phyloP scores from a whole-genome alignment of 2,888 invertebrate genomes.

The Leucophora obtusa region DNA sequence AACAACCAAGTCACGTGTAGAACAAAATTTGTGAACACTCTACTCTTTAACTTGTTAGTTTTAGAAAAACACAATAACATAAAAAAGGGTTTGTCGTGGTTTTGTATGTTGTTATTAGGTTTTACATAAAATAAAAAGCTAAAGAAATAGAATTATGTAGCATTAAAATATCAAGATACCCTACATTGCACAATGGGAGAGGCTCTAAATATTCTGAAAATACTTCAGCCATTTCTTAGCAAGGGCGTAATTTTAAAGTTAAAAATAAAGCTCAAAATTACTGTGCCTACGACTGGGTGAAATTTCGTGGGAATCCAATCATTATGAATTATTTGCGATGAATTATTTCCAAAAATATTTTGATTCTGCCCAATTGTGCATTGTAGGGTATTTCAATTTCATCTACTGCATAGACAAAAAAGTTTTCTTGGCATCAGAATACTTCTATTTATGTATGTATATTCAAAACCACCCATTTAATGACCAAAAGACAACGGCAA shows the following conservation, averaged over 20 bases:
- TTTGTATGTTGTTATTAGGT: neutral
- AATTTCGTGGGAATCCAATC: no score
- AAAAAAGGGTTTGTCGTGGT: constrained; percentile 1
- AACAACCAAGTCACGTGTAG: constrained; percentile 7
- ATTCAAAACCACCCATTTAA: constrained; percentile 12
- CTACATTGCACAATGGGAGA: no score
- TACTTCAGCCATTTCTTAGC: no score
- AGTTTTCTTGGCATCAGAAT: neutral
- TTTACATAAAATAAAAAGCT: neutral
- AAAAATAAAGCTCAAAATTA: no score
- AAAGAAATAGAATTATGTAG: neutral
- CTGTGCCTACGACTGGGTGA: no score
- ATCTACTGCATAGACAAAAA: neutral
- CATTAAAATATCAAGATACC: no score
- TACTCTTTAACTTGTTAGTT: neutral
- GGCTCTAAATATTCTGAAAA: no score
- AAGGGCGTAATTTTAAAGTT: no score
- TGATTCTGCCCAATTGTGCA: no score
- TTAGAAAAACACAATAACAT: neutral
- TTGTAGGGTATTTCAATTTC: no score
- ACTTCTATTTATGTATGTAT: neutral
- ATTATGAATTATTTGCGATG: no score
- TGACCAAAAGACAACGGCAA: constrained; percentile 39
- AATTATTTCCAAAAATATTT: no score
- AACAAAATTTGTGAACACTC: neutral